Evolutionary conservation across 2,888 invertebrate species (phyloP), one percentile per base, ranked within the genome.

Genomic region (Acleris sparsana): DNA sequence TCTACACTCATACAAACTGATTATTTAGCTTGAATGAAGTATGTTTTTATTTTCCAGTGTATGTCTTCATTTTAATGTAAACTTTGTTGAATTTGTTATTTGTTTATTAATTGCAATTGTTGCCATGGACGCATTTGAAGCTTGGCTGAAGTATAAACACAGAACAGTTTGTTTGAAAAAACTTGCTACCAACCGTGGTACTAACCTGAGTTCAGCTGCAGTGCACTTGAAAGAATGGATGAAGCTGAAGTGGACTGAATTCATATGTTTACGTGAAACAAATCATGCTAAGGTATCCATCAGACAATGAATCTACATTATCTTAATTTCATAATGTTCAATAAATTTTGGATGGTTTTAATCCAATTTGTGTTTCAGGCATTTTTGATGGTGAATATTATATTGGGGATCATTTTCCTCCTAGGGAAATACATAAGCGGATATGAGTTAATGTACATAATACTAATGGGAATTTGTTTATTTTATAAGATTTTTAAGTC

Each of bases 71-170:
- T 80, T 76, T 63, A 80, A 90, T 79, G 75, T 90, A 29, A 85
- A 81, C 70, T 73, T 87, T 56, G 71, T 89, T 68, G 82, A 86
- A 79, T 83, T 88, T 63, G 51, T 83, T 46, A 77, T 87, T 68
- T 80, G 80, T 69, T 69, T 83, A 65, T 77, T 74, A 62, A 75
- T 84, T 69, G 70, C 79, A 68, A 69, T 82, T 63, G 59, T 88
- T 51, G 73, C 71, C 67, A 74, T 86, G 73, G 91, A 92, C 79
- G 88, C 86, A 69, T 82, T 91, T 73, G 92, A 92, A 75, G 72
- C 82, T 62, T 92, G 92, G 92, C 76, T 92, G 43, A 89, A 84
- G 79, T 77, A 86, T 73, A 92, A 91, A 79, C 92, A 89, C 70
- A 88, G 92, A 74, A 89, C 84, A 63, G 74, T 81, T 67, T 91